These are phyloP conservation scores for Chanos chanos DNA, from an alignment of 2,797 vertebrate genomes.

Conservation along the genomic window DNA sequence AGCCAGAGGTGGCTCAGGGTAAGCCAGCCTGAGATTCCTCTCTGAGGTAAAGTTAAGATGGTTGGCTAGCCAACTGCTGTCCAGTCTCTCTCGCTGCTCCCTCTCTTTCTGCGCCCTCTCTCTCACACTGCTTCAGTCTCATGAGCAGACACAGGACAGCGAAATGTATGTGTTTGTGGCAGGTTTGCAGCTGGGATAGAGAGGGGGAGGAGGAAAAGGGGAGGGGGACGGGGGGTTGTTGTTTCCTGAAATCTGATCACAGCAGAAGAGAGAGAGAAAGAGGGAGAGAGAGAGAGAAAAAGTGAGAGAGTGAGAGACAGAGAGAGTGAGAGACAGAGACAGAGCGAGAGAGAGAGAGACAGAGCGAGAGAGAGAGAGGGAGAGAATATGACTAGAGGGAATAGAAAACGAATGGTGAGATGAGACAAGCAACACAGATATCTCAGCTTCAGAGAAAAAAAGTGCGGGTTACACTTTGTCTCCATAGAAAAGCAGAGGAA, in stretches of 20 bases:
- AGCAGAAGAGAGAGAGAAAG: not conserved
- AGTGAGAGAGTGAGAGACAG: slow-evolving; percentile 17
- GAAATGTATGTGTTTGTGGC: slow-evolving; percentile 6
- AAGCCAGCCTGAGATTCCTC: not conserved
- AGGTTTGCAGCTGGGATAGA: slow-evolving; percentile 41
- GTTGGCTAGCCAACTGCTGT: not conserved
- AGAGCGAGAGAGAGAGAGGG: no score
- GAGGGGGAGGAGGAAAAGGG: slow-evolving; percentile 30
- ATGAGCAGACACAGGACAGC: no score
- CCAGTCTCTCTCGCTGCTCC: not conserved
- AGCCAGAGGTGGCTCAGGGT: no score
- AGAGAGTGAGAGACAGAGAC: not conserved
- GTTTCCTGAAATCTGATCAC: slow-evolving; percentile 35
- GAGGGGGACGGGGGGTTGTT: slow-evolving; percentile 26
- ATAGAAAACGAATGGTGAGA: not conserved
- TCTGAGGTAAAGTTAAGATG: slow-evolving; percentile 4
- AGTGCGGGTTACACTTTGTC: no score
- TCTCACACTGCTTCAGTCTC: not conserved
- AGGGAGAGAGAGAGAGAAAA: not conserved
- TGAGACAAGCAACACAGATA: no score
- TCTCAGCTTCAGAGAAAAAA: not conserved
- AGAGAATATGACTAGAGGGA: no score
- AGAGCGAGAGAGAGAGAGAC: not conserved
- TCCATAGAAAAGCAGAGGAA: no score
- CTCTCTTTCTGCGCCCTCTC: not conserved